A percentile compares a stretch with the other conserved stretches of the same genome.
phyloP scores from a whole-genome alignment of 2,113 vertebrate genomes.

The Oreotrochilus melanogaster region DNA sequence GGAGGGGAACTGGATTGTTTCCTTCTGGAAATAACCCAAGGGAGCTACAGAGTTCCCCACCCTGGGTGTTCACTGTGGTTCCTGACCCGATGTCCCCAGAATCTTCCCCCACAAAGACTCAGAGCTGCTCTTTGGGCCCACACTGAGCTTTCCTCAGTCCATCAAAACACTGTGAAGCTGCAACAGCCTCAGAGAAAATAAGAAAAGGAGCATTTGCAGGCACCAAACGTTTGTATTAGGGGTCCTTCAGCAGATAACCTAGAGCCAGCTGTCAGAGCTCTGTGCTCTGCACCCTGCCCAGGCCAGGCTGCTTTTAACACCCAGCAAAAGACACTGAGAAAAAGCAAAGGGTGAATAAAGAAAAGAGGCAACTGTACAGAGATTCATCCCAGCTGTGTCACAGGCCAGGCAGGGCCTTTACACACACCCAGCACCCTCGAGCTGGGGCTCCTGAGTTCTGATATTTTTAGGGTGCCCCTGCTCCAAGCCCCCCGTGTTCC shows the following conservation, averaged over 20 bases:
- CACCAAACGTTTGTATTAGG: background rate
- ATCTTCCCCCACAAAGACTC: background rate
- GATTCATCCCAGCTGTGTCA: rapidly evolving
- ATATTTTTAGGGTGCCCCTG: background rate
- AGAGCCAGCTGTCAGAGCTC: background rate
- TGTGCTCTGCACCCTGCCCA: rapidly evolving
- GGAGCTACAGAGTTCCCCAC: background rate
- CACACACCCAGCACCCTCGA: rapidly evolving
- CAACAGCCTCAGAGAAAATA: background rate
- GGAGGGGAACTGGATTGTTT: background rate
- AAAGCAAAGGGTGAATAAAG: background rate
- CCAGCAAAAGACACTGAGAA: background rate
- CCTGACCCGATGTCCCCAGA: background rate
- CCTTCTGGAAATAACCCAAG: background rate
- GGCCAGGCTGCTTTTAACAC: slow-evolving; percentile 11
- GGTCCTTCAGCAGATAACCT: background rate
- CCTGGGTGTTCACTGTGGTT: rapidly evolving
- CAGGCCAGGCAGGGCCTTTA: background rate
- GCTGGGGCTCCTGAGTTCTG: background rate
- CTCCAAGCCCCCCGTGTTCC: background rate
- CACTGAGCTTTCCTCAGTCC: background rate
- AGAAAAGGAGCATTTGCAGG: background rate
- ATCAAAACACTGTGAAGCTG: background rate
- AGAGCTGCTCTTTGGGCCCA: background rate
- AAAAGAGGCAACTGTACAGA: background rate